phyloP scores from a whole-genome alignment of 2,888 invertebrate genomes.

The Andrena hattorfiana region DNA sequence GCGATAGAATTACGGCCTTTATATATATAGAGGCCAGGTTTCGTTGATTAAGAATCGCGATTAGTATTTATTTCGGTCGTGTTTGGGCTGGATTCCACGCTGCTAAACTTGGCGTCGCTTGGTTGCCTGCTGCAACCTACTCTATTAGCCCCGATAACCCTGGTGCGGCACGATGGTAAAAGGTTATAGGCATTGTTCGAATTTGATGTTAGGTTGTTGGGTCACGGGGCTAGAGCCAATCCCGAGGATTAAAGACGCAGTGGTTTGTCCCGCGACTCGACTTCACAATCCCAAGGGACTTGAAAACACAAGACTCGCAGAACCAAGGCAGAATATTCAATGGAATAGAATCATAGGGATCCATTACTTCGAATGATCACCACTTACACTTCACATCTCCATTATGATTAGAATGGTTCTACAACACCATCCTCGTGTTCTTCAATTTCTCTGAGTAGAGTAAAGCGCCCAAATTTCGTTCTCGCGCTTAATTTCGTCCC shows the following conservation, averaged over 20 bases:
- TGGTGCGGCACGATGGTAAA: conserved; percentile 63
- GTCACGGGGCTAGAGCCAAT: conserved; percentile 43
- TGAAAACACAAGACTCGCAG: neutral
- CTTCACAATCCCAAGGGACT: neutral
- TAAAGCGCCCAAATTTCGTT: neutral
- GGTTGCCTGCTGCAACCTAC: conserved; percentile 80
- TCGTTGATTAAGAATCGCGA: conserved; percentile 82
- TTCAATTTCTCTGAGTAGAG: neutral
- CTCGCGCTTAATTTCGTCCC: too few relatives aligned
- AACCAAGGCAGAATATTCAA: neutral
- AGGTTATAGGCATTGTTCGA: conserved; percentile 70
- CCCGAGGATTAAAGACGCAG: conserved; percentile 40
- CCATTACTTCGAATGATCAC: neutral
- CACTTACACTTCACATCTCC: too few relatives aligned
- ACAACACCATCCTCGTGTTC: neutral
- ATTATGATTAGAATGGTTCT: neutral
- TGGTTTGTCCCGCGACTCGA: neutral
- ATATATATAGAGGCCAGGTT: conserved; percentile 67
- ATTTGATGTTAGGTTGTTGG: conserved; percentile 47
- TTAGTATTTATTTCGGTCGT: conserved; percentile 84
- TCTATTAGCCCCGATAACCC: conserved; percentile 83
- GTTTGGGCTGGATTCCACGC: conserved; percentile 81
- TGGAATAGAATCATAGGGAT: neutral
- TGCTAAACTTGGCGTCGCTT: conserved; percentile 81
- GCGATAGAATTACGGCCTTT: conserved; percentile 55